These are phyloP conservation scores for Enteromius paludinosus DNA, from an alignment of 2,797 vertebrate genomes.

Conservation along the genomic window DNA sequence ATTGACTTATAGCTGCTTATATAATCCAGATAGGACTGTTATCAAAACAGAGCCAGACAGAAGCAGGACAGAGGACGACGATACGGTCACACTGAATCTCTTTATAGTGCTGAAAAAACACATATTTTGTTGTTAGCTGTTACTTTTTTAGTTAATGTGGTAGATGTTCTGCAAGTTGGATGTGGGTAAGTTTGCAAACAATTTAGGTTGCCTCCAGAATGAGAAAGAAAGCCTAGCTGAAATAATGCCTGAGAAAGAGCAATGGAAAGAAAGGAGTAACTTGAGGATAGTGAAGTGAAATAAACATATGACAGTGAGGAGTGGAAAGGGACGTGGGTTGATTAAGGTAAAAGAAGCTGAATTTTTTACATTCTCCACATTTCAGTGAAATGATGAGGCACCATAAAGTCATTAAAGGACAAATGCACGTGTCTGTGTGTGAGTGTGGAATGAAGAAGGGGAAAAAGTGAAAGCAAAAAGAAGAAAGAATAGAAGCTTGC, in stretches of 20 bases:
- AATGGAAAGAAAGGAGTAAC: not conserved
- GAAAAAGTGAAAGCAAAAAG: constrained; percentile 4
- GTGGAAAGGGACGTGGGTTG: constrained; percentile 28
- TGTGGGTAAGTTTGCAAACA: not conserved
- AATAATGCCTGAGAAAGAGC: not conserved
- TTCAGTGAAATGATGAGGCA: constrained; percentile 36
- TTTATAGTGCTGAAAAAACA: not conserved
- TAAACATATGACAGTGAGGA: constrained; percentile 37
- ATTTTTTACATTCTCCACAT: constrained; percentile 65
- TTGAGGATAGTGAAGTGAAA: not conserved
- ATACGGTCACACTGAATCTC: not conserved
- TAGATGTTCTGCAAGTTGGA: not conserved
- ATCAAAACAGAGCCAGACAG: constrained; percentile 1
- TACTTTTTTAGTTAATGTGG: not conserved
- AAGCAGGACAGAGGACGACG: not conserved
- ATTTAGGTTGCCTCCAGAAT: not conserved
- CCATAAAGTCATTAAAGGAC: constrained; percentile 52
- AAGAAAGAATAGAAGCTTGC: not conserved
- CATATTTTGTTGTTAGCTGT: not conserved
- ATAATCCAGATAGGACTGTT: constrained; percentile 1
- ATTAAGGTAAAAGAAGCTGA: constrained; percentile 54
- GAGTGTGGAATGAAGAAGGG: constrained; percentile 33
- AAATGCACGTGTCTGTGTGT: constrained; percentile 59
- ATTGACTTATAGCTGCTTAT: not conserved
- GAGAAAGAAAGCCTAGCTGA: not conserved